Evolutionary conservation across 2,113 vertebrate genomes (phyloP).

Genomic region (Trinectes maculatus): DNA sequence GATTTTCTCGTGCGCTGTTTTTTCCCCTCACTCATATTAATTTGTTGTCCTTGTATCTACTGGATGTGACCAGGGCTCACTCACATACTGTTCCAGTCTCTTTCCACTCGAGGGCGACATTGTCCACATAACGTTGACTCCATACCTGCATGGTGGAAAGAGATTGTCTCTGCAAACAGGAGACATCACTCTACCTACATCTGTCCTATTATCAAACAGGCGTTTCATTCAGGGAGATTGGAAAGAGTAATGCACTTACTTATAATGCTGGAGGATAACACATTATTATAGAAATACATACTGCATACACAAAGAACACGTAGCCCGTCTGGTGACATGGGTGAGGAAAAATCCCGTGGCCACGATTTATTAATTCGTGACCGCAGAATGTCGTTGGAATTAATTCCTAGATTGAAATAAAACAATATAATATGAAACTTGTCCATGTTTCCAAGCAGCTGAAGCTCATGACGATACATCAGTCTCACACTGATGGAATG

Average conservation of each 20-base stretch:
- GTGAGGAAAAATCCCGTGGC: too few species aligned
- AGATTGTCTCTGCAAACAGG: neutral
- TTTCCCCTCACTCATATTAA: too few species aligned
- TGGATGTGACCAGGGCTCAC: neutral
- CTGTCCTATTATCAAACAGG: neutral
- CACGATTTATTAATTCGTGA: neutral
- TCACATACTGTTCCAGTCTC: neutral
- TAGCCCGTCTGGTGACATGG: neutral
- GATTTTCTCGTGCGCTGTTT: too few species aligned
- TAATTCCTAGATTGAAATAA: too few species aligned
- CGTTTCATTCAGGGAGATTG: too few species aligned
- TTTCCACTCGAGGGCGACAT: conserved; percentile 53
- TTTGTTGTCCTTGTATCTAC: too few species aligned
- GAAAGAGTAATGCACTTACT: neutral
- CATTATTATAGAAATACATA: neutral
- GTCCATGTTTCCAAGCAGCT: too few species aligned
- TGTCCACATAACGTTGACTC: conserved; percentile 5
- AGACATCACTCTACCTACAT: conserved; percentile 2
- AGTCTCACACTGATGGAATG: too few species aligned
- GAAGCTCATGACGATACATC: too few species aligned
- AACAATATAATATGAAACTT: too few species aligned
- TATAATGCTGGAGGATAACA: too few species aligned
- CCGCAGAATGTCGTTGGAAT: too few species aligned
- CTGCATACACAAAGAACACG: neutral
- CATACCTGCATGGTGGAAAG: neutral